phyloP scores from a whole-genome alignment of 2,888 invertebrate species.

The Dione juno region DNA sequence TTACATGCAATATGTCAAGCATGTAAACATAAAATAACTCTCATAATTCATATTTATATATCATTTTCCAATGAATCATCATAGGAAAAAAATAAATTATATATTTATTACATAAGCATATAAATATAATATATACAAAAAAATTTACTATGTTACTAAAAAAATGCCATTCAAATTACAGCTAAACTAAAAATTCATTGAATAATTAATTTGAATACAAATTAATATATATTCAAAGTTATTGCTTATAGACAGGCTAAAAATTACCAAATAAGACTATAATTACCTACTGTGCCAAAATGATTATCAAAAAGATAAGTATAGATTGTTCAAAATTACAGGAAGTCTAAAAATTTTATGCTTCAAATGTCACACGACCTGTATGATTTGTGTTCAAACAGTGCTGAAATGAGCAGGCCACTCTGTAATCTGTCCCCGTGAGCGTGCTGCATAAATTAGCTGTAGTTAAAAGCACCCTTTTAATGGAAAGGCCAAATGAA shows the following conservation, averaged over 20 bases:
- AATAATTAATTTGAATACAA: too few species aligned
- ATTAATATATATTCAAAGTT: too few species aligned
- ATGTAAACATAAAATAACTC: neutral
- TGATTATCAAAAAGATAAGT: neutral
- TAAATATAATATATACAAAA: too few species aligned
- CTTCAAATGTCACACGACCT: neutral
- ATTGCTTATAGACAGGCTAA: too few species aligned
- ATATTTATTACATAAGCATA: too few species aligned
- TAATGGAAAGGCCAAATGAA: conserved; percentile 79
- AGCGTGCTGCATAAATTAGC: conserved; percentile 79
- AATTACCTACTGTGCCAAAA: neutral
- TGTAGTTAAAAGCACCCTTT: conserved; percentile 80
- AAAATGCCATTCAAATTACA: too few species aligned
- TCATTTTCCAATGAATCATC: too few species aligned
- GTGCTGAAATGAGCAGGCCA: conserved; percentile 58
- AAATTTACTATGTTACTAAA: too few species aligned
- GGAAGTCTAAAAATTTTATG: neutral
- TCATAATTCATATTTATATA: too few species aligned
- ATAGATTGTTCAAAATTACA: neutral
- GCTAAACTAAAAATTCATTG: too few species aligned
- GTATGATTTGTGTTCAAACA: conserved; percentile 29
- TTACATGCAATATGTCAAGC: neutral
- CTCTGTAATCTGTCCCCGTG: conserved; percentile 79
- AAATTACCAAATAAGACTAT: too few species aligned
- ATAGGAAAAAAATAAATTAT: too few species aligned